These are phyloP conservation scores for Rhinolophus ferrumequinum DNA, from an alignment of 2,113 vertebrate species.

Conservation along the genomic window DNA sequence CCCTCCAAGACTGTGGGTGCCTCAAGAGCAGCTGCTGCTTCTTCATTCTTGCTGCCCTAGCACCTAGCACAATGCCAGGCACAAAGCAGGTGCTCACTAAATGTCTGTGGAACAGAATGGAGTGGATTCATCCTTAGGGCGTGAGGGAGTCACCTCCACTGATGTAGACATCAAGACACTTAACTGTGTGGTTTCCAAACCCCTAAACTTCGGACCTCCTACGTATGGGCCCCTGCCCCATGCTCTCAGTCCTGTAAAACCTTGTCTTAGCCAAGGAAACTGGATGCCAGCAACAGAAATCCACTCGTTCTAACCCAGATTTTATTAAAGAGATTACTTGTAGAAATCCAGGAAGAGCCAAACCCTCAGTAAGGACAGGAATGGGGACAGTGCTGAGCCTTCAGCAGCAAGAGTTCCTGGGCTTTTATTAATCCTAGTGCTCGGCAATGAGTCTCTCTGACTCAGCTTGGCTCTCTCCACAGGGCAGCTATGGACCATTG, in stretches of 20 bases:
- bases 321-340: not conserved
- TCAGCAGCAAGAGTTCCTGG: not conserved
- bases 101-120: not conserved
- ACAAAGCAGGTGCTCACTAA: not conserved
- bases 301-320: not conserved
- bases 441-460: not conserved
- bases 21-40: not conserved
- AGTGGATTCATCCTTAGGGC: not conserved
- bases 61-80: not conserved
- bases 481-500: not conserved
- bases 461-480: not conserved
- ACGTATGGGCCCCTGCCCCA: not conserved
- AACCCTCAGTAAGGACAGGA: not conserved
- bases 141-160: not conserved
- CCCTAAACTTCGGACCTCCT: not conserved
- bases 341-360: not conserved
- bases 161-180: not conserved
- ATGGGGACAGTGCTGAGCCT: not conserved
- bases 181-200: not conserved
- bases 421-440: not conserved
- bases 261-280: not conserved
- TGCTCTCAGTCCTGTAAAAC: not conserved
- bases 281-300: not conserved
- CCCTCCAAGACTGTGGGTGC: not conserved
- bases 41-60: not conserved